Conservation (phyloP, 2,113 vertebrate species). For the Drymodes brunneopygia region DNA sequence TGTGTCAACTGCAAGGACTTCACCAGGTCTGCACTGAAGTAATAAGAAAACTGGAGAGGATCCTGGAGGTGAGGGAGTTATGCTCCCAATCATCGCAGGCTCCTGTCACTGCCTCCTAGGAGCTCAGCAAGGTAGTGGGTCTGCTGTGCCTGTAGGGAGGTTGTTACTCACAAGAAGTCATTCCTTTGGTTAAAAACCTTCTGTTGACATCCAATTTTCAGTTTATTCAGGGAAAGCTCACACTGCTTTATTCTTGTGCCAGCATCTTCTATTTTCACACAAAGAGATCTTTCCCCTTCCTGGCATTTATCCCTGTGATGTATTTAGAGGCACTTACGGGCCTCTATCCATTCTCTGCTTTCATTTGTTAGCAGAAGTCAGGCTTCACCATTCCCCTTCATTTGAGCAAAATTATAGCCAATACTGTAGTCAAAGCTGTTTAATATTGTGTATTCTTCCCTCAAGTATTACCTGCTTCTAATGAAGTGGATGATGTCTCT, state of each 20-base stretch:
- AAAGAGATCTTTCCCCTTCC: not conserved
- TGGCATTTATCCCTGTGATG: constrained; percentile 10
- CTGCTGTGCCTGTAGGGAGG: not conserved
- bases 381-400: not conserved
- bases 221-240: constrained; percentile 7
- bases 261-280: constrained; percentile 27
- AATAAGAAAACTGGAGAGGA: not conserved
- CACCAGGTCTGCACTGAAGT: not conserved
- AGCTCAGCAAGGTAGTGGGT: not conserved
- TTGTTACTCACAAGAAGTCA: not conserved
- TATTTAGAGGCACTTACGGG: constrained; percentile 35
- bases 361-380: not conserved
- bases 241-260: constrained; percentile 9
- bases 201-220: constrained; percentile 24
- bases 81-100: not conserved
- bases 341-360: not conserved
- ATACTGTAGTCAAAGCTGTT: not conserved
- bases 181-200: constrained; percentile 1
- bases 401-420: not conserved
- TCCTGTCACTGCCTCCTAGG: not conserved
- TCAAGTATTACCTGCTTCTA: not conserved
- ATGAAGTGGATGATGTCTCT: not conserved
- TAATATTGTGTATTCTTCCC: not conserved
- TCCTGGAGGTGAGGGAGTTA: not conserved
- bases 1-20: not conserved